Evolutionary conservation across 2,113 vertebrate genomes (phyloP), one percentile per base, ranked within the genome.

Genomic region (Etheostoma spectabile): DNA sequence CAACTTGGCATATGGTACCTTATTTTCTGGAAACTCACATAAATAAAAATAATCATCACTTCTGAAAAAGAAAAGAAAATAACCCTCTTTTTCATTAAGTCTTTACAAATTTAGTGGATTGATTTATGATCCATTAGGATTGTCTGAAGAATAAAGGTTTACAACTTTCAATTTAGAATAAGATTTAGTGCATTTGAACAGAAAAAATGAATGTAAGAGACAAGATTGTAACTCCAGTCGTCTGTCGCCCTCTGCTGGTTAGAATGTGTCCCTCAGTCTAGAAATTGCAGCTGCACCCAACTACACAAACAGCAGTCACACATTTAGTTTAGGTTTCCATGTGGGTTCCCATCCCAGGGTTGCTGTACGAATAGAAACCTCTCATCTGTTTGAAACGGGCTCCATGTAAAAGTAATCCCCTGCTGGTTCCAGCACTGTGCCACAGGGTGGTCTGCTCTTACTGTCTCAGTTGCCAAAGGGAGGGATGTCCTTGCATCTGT

Each of bases 201-300:
- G 22, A 57, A 74, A 16, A 6, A 3, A 42, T 3, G 10, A 18
- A 11, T 1, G 15, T 16, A 2, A 42, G 8, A 21, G 14, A 33
- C 16, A 65, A 57, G 14, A 24, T n/a, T 72, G 18, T 1, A 77
- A 77, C 7, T 1, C 49, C 48, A 68, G 83, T 86, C 49, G 10
- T 91, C 38, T 93, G 89, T 86, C 82, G 83, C 93, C 91, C 90
- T 91, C 94, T 93, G 68, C 76, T 90, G 94, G 80, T 15, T 15
- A 45, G 2, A 75, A 59, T 14, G 2, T 71, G 52, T 80, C 49
- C 5, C 30, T 85, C 52, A 82, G 60, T 60, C 42, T 8, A 19
- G 6, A 48, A 62, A 52, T 8, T 35, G 10, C 8, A 18, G 6
- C 15, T 56, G 46, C 46, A 38, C 18, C 51, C 45, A 19, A 24